phyloP scores from a whole-genome alignment of 2,888 invertebrate genomes.

The Celastrina argiolus region DNA sequence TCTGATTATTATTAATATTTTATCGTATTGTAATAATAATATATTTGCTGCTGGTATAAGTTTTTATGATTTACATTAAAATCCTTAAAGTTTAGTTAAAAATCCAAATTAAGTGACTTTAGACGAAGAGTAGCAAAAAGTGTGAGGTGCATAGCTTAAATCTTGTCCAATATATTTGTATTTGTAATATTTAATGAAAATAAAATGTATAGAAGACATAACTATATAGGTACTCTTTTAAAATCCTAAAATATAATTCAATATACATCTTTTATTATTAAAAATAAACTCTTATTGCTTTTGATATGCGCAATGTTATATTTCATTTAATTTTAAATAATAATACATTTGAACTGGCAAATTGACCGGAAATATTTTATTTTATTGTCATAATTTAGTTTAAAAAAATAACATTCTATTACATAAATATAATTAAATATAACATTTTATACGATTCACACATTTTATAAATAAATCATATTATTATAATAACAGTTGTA shows the following conservation, averaged over 20 bases:
- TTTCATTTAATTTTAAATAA: constrained; percentile 24
- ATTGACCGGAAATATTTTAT: constrained; percentile 18
- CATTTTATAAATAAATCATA: neutral
- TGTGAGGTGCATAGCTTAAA: neutral
- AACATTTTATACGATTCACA: constrained; percentile 5
- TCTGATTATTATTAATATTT: neutral
- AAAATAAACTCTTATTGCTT: constrained; percentile 30
- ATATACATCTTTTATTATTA: constrained; percentile 25
- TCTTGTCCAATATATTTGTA: neutral
- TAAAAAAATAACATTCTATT: constrained; percentile 23
- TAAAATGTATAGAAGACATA: neutral
- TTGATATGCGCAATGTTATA: constrained; percentile 34
- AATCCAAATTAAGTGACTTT: neutral
- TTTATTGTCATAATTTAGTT: constrained; percentile 28
- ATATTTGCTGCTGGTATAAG: neutral
- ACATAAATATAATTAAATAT: neutral
- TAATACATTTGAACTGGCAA: constrained; percentile 19
- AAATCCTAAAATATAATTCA: constrained; percentile 27
- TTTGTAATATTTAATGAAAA: neutral
- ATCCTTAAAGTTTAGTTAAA: neutral
- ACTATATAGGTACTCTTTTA: neutral
- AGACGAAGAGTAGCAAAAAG: neutral
- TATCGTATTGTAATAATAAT: neutral
- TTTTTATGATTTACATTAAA: neutral
- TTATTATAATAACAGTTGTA: neutral